Conservation (phyloP, 2,113 vertebrate species). For the Prunella fulvescens region DNA sequence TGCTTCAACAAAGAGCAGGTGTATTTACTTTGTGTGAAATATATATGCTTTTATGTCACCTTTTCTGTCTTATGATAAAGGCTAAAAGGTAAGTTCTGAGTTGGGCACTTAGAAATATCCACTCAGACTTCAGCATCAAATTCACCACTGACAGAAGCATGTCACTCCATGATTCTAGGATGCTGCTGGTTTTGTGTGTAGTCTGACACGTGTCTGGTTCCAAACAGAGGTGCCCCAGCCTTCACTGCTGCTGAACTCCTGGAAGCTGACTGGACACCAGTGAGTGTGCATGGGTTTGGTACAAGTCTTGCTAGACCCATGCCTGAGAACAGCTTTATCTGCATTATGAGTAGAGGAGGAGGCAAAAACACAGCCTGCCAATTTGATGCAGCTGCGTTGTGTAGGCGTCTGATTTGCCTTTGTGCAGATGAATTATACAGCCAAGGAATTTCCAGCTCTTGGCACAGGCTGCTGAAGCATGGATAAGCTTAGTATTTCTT, state of each 20-base stretch:
- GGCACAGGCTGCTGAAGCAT: not conserved
- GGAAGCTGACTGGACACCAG: not conserved
- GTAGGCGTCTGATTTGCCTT: not conserved
- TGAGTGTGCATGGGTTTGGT: not conserved
- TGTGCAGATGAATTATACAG: not conserved
- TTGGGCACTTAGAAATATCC: not conserved
- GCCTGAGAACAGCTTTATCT: not conserved
- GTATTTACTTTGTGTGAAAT: not conserved
- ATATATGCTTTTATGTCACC: not conserved
- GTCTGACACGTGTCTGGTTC: fast-evolving
- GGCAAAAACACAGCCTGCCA: not conserved
- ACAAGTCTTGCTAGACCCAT: not conserved
- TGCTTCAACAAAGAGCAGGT: not conserved
- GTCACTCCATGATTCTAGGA: not conserved
- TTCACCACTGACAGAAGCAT: not conserved
- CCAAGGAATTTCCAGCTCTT: not conserved
- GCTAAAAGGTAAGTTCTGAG: not conserved
- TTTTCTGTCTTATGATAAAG: not conserved
- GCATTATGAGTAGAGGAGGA: not conserved
- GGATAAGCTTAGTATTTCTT: not conserved
- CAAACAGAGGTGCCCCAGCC: not conserved
- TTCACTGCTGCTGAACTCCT: not conserved
- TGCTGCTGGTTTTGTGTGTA: not conserved
- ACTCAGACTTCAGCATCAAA: not conserved
- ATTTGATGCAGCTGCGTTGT: not conserved